These are phyloP conservation scores for Engraulis encrasicolus DNA, from an alignment of 2,113 vertebrate genomes.

Conservation along the genomic window DNA sequence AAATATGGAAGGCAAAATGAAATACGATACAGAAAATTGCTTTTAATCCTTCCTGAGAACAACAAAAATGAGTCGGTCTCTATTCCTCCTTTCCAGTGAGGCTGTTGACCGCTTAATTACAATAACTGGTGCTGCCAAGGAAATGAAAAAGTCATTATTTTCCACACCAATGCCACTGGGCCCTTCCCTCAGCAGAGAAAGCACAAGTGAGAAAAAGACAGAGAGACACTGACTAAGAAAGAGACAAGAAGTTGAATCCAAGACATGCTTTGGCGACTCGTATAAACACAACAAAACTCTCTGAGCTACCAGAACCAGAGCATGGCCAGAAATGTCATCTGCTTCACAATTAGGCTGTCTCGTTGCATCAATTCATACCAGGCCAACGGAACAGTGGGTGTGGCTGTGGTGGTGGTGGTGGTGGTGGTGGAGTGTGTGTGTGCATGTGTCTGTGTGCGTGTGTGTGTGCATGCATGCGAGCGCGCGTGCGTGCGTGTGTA, in stretches of 20 bases:
- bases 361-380: neutral
- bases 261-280: conserved; percentile 29
- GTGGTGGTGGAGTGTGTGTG: neutral
- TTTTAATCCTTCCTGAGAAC: conserved; percentile 17
- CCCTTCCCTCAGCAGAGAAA: neutral
- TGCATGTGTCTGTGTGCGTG: neutral
- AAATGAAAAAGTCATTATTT: conserved; percentile 14
- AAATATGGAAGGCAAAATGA: neutral
- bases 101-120: neutral
- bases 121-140: neutral
- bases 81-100: neutral
- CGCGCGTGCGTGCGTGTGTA: neutral
- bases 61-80: neutral
- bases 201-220: neutral
- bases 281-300: conserved; percentile 44
- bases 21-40: no score
- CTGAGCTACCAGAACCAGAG: conserved; percentile 22
- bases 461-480: neutral
- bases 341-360: conserved; percentile 44
- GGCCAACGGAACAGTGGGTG: neutral
- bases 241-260: neutral
- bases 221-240: neutral
- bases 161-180: conserved; percentile 16
- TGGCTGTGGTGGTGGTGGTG: no score
- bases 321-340: conserved; percentile 31